phyloP scores from a whole-genome alignment of 1,140 invertebrate species.

The Harpegnathos saltator region DNA sequence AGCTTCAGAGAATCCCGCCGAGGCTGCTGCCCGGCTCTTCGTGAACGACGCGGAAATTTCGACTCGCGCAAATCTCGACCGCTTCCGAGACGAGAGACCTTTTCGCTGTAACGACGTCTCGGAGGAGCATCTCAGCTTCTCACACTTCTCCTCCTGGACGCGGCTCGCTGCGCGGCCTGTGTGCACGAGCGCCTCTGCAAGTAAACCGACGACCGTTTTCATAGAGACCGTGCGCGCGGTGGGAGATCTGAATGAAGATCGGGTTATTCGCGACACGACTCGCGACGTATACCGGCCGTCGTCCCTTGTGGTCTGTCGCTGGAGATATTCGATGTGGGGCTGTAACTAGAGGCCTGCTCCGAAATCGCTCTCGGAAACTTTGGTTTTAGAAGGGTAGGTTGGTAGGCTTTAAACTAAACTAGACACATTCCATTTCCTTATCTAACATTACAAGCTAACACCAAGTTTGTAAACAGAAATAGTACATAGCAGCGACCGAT shows the following conservation, averaged over 20 bases:
- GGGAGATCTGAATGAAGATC: neutral
- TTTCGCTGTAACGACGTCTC: neutral
- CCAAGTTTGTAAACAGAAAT: too few species aligned
- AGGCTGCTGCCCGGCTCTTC: neutral
- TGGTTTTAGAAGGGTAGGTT: too few species aligned
- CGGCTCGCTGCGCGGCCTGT: neutral
- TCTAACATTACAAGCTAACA: too few species aligned
- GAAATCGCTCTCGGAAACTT: too few species aligned
- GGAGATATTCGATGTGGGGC: slow-evolving; percentile 10
- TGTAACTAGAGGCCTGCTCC: too few species aligned
- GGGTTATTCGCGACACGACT: neutral
- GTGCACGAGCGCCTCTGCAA: slow-evolving; percentile 47
- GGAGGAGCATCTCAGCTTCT: slow-evolving; percentile 29
- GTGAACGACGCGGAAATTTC: neutral
- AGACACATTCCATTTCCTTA: too few species aligned
- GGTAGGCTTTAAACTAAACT: too few species aligned
- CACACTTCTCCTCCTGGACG: neutral
- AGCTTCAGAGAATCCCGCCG: neutral
- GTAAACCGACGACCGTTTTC: slow-evolving; percentile 47
- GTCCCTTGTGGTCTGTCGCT: slow-evolving; percentile 37
- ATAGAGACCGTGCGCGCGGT: slow-evolving; percentile 18
- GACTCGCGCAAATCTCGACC: neutral
- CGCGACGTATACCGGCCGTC: slow-evolving; percentile 15
- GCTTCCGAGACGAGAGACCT: neutral
- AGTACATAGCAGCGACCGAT: too few species aligned